phyloP scores from a whole-genome alignment of 2,888 invertebrate genomes.

The Meteorus colon region DNA sequence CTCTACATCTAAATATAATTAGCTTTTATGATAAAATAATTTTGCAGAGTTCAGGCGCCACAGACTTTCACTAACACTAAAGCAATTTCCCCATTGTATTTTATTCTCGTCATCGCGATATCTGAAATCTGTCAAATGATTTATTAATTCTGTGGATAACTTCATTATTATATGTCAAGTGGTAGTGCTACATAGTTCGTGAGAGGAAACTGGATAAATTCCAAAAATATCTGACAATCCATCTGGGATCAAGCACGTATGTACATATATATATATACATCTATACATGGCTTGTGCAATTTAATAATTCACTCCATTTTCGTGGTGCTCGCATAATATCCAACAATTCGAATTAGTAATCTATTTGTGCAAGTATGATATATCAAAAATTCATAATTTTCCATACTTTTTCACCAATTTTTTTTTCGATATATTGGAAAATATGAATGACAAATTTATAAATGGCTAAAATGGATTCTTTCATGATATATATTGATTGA shows the following conservation, averaged over 20 bases:
- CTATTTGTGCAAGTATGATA: no score
- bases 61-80: neutral
- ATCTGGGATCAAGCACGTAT: neutral
- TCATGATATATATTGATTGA: no score
- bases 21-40: neutral
- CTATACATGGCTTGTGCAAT: no score
- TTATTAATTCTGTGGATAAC: conserved; percentile 46
- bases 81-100: neutral
- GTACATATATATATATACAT: no score
- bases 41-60: neutral
- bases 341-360: no score
- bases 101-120: conserved; percentile 4
- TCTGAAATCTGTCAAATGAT: conserved; percentile 26
- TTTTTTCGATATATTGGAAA: no score
- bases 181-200: neutral
- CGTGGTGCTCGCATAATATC: no score
- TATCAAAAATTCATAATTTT: no score
- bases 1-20: neutral
- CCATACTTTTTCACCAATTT: no score
- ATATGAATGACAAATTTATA: no score
- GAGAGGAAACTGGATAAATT: neutral
- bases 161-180: conserved; percentile 21
- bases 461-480: no score
- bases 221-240: conserved; percentile 8
- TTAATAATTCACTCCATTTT: no score